These are phyloP conservation scores for Aleadryas rufinucha DNA, from an alignment of 2,113 vertebrate species.

Conservation along the genomic window DNA sequence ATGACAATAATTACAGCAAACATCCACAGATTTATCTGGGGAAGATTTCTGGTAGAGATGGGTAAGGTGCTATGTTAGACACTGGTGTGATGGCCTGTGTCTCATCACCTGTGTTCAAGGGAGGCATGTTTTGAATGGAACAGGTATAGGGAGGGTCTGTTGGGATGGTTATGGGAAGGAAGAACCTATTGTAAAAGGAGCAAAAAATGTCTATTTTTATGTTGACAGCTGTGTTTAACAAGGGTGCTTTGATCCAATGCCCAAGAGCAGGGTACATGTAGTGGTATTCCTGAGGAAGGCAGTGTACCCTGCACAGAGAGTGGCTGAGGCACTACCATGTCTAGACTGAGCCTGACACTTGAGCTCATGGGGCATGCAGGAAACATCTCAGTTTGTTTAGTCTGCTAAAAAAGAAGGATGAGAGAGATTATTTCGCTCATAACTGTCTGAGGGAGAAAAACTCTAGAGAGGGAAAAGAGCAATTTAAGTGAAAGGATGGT, in stretches of 20 bases:
- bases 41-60: neutral
- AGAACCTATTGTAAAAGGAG: neutral
- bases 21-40: neutral
- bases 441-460: neutral
- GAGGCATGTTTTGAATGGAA: neutral
- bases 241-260: neutral
- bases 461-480: neutral
- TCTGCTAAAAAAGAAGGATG: neutral
- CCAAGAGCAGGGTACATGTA: neutral
- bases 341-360: neutral
- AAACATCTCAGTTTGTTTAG: neutral
- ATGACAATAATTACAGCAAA: neutral
- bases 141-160: neutral
- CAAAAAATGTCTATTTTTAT: neutral
- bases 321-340: neutral
- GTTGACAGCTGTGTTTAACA: neutral
- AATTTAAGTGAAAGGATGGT: neutral
- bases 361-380: neutral
- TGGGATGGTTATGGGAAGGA: neutral
- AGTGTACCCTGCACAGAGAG: neutral
- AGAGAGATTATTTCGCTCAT: neutral
- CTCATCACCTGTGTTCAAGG: neutral
- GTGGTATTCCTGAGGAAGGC: neutral
- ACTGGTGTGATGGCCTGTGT: fast-evolving
- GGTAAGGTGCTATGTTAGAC: neutral